Base-by-base conservation (phyloP, 2,888 invertebrate species). In the Agrotis puta region DNA sequence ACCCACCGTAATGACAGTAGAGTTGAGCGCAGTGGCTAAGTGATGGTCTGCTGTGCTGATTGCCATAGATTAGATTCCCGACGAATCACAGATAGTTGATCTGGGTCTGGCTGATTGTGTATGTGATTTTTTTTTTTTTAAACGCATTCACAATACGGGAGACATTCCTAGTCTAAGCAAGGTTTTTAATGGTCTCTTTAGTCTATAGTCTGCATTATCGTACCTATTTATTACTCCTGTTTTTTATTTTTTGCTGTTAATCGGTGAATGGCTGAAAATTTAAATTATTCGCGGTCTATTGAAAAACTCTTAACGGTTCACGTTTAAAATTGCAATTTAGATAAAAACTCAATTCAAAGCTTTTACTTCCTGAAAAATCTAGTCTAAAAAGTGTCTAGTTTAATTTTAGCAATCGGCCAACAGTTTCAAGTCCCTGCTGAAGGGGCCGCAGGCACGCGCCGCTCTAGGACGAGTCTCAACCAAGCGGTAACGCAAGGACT, bases 401-500 rank as follows among this genome's bases (percentile, higher is more conserved):
- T 51, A 53, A 72, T 67, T 70, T 70, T 22, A 47, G 6, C 20
- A 43, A n/a, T 63, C 27, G 20, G 62, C 39, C 20, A 51, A 69
- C 24, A 24, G 20, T 51, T 65, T 48, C 22, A 56, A 74, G 66
- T 70, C 68, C 63, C 76, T 70, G 79, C 65, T 54, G 58, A 54
- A 79, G 74, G 82, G 76, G 82, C 70, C 74, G 70, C 33, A 63
- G 67, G 72, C 76, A 80, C 81, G 77, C 76, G 69, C 70, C 74
- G 53, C 70, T 87, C 84, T 87, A 86, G 86, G 86, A 86, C 88
- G 79, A 77, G 69, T 81, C 80, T 69, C 61, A 83, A 47, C 78
- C 74, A 79, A 85, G 84, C 87, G 83, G 83, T 82, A 88, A 85
- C 85, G 82, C 90, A 90, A 90, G 90, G 88, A 88, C 92, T 92